Conservation (phyloP, 1,140 invertebrate species). For the Bombus waltoni region DNA sequence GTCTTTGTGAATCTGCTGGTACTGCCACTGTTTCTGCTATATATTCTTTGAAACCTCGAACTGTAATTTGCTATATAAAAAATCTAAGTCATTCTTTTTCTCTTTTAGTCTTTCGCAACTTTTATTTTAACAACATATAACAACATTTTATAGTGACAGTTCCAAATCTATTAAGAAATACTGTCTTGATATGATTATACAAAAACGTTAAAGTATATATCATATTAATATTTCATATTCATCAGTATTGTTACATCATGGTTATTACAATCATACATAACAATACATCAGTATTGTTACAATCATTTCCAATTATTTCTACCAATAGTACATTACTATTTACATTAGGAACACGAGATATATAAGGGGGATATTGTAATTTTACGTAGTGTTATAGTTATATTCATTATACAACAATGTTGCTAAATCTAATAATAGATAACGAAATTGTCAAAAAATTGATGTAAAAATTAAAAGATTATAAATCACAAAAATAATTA, state of each 20-base stretch:
- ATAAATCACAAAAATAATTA: neutral
- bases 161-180: neutral
- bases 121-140: no score
- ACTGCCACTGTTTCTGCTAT: slow-evolving; percentile 91
- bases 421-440: neutral
- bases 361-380: neutral
- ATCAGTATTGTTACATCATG: neutral
- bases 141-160: neutral
- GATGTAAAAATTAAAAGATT: neutral
- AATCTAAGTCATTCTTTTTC: neutral
- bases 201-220: neutral
- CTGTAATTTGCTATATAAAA: slow-evolving; percentile 87
- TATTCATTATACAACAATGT: neutral
- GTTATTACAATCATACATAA: no score
- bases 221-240: neutral
- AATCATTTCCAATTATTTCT: neutral
- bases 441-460: neutral
- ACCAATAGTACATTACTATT: neutral
- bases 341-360: neutral
- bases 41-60: slow-evolving; percentile 93
- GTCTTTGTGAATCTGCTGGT: slow-evolving; percentile 90
- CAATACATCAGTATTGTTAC: no score
- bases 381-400: neutral
- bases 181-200: neutral
- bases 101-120: neutral